phyloP scores from a whole-genome alignment of 1,140 invertebrate species.

The Philotrypesis tridentata region DNA sequence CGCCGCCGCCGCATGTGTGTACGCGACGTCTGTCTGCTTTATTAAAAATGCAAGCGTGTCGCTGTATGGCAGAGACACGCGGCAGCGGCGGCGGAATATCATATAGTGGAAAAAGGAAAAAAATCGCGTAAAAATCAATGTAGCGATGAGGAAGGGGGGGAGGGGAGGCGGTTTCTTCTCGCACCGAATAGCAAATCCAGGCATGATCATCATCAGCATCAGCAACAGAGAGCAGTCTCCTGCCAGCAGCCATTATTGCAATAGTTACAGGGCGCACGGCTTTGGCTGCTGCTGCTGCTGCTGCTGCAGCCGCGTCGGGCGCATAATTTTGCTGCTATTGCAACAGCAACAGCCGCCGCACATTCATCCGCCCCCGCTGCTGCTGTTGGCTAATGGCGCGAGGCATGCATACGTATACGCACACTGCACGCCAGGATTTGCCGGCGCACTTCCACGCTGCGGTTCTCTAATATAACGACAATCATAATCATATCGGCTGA shows the following conservation, averaged over 20 bases:
- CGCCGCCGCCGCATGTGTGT: no score
- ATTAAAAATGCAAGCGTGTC: not conserved
- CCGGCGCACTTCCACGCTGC: not conserved
- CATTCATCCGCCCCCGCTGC: conserved; percentile 14
- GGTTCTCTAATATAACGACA: conserved; percentile 17
- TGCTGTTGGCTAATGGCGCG: conserved; percentile 22
- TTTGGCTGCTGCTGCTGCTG: conserved; percentile 7
- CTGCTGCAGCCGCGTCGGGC: not conserved
- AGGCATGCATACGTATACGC: conserved; percentile 5
- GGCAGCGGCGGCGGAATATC: not conserved
- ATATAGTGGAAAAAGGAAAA: not conserved
- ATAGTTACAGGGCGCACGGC: conserved; percentile 2
- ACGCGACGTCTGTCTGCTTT: not conserved
- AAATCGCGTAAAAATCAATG: not conserved
- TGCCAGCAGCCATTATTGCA: conserved; percentile 37
- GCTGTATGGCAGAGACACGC: not conserved
- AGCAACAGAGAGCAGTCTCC: not conserved
- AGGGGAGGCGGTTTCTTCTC: not conserved
- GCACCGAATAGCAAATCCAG: not conserved
- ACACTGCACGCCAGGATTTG: conserved; percentile 28
- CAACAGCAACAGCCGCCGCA: not conserved
- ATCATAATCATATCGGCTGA: conserved; percentile 28
- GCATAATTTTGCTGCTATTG: conserved; percentile 43
- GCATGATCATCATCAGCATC: not conserved
- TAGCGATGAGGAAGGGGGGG: no score